Evolutionary conservation across 2,113 vertebrate species (phyloP).

Genomic region (Promerops cafer): DNA sequence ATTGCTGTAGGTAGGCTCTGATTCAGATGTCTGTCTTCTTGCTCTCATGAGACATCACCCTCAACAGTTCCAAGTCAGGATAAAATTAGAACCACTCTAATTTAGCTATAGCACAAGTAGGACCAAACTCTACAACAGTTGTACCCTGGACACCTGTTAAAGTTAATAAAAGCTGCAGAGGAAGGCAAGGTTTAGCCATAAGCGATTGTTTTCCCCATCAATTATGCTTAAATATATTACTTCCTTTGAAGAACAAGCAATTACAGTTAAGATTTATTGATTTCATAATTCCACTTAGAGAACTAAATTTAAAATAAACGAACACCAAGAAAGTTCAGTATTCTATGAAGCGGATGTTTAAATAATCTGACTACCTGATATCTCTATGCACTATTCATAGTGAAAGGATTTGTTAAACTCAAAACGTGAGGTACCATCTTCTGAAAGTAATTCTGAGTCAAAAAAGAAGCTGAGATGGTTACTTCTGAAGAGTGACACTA

Average conservation of each 20-base stretch:
- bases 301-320: slow-evolving; percentile 58
- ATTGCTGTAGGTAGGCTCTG: background rate
- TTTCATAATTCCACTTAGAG: slow-evolving; percentile 58
- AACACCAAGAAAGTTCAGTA: slow-evolving; percentile 52
- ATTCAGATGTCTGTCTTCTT: background rate
- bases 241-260: slow-evolving; percentile 53
- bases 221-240: slow-evolving; percentile 34
- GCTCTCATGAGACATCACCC: background rate
- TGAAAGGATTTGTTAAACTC: slow-evolving; percentile 67
- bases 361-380: slow-evolving; percentile 29
- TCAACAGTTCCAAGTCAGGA: background rate
- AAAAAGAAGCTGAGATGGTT: slow-evolving; percentile 59
- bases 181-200: background rate
- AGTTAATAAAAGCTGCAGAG: slow-evolving; percentile 44
- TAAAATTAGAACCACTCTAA: slow-evolving; percentile 6
- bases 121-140: background rate
- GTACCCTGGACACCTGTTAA: slow-evolving; percentile 6
- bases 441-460: slow-evolving; percentile 68
- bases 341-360: slow-evolving; percentile 63
- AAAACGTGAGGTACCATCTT: slow-evolving; percentile 59
- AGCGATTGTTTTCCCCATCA: background rate
- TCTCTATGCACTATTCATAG: slow-evolving; percentile 56
- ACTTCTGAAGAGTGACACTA: slow-evolving; percentile 45
- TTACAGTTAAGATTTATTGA: slow-evolving; percentile 59
- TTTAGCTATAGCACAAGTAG: background rate